A percentile compares a stretch with the other conserved stretches of the same genome.
Conservation (phyloP, 2,888 invertebrate genomes). For the Orthosia gracilis region DNA sequence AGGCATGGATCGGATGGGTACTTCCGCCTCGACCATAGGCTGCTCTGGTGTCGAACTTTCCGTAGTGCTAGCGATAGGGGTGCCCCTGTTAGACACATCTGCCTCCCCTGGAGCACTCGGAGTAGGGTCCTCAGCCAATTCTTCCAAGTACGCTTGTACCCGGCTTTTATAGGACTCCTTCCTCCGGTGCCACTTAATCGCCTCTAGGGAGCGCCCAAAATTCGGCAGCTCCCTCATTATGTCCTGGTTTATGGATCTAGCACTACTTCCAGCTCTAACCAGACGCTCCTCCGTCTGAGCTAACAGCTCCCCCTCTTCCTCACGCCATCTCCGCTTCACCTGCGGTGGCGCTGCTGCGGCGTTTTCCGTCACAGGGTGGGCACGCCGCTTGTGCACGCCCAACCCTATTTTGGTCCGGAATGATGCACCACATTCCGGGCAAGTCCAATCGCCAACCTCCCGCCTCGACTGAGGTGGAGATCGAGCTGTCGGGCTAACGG, state of each 20-base stretch:
- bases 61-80: background rate
- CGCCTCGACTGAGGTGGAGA: slow-evolving; percentile 13
- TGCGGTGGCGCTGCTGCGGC: slow-evolving; percentile 16
- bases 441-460: slow-evolving; percentile 8
- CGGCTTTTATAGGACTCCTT: slow-evolving; percentile 11
- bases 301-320: no score
- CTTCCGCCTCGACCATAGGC: background rate
- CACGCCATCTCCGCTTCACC: slow-evolving; percentile 34
- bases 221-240: slow-evolving; percentile 3
- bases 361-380: slow-evolving; percentile 12
- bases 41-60: background rate
- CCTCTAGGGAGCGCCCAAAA: slow-evolving; percentile 20
- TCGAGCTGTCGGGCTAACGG: background rate
- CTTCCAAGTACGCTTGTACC: slow-evolving; percentile 27
- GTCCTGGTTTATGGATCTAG: background rate
- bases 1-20: background rate
- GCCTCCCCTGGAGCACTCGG: background rate
- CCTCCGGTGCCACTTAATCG: slow-evolving; percentile 10
- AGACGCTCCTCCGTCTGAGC: no score
- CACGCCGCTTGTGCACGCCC: slow-evolving; percentile 18
- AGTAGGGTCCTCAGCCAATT: background rate
- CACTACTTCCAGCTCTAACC: no score
- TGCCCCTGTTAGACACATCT: background rate
- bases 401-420: slow-evolving; percentile 23
- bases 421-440: background rate